Evolutionary conservation across 2,888 invertebrate species (phyloP).

Genomic region (Congeria kusceri): DNA sequence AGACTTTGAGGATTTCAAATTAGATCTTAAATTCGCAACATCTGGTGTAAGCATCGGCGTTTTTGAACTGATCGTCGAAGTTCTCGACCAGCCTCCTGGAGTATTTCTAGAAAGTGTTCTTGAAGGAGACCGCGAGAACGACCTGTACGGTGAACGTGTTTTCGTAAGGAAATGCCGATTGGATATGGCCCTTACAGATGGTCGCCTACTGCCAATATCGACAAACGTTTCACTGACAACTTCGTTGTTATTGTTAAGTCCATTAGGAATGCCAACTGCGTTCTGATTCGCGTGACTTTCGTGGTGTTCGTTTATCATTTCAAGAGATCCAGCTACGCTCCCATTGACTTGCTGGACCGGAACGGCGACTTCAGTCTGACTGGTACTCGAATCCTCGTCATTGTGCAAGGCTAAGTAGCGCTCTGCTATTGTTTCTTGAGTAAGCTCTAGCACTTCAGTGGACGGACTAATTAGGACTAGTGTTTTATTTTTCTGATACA

Average conservation of each 20-base stretch:
- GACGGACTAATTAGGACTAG: constrained; percentile 53
- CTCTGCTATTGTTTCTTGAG: constrained; percentile 51
- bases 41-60: background rate
- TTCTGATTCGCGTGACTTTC: too few species aligned
- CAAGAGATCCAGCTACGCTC: too few species aligned
- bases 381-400: background rate
- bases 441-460: constrained; percentile 53
- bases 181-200: background rate
- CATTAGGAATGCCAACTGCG: too few species aligned
- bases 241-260: too few species aligned
- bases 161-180: background rate
- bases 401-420: constrained; percentile 26
- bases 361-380: too few species aligned
- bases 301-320: too few species aligned
- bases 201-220: too few species aligned
- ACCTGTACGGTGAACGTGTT: background rate
- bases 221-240: too few species aligned
- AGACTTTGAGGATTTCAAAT: constrained; percentile 1
- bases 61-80: background rate
- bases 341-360: too few species aligned
- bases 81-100: background rate
- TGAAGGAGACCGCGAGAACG: background rate
- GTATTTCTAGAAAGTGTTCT: background rate
- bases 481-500: constrained; percentile 44
- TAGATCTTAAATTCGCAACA: background rate